Percentiles rank a stretch among this genome's conserved stretches.
Evolutionary conservation across 2,113 vertebrate genomes (phyloP).

Genomic region (Tragelaphus buxtoni): DNA sequence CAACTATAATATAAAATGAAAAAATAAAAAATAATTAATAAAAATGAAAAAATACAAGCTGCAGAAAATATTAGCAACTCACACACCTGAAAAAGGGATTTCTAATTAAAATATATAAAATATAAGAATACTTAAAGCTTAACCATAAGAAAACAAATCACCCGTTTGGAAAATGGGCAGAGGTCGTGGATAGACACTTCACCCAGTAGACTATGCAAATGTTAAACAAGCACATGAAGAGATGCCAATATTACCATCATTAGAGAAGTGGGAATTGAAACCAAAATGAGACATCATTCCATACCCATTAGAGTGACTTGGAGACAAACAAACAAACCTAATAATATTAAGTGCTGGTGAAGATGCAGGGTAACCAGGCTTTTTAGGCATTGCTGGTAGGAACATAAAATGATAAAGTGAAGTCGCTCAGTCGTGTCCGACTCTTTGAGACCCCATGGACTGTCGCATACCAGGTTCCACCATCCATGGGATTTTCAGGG

Average conservation of each 20-base stretch:
- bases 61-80: not conserved
- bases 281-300: not conserved
- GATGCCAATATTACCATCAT: not conserved
- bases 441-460: too few species aligned
- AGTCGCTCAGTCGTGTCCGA: rapidly evolving
- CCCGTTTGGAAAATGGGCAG: not conserved
- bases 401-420: not conserved
- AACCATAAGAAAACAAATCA: not conserved
- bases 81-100: not conserved
- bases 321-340: not conserved
- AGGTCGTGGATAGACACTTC: not conserved
- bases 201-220: not conserved
- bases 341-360: not conserved
- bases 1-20: not conserved
- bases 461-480: too few species aligned
- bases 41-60: not conserved
- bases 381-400: not conserved
- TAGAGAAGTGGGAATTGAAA: not conserved
- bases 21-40: not conserved
- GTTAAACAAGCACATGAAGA: not conserved
- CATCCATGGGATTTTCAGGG: too few species aligned
- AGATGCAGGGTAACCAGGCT: not conserved
- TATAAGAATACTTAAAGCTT: not conserved
- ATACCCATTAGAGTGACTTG: not conserved
- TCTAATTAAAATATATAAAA: not conserved